Evolutionary conservation across 1,140 invertebrate genomes (phyloP), one percentile per base, ranked within the genome.

Genomic region (Zaprionus lachaisei): DNA sequence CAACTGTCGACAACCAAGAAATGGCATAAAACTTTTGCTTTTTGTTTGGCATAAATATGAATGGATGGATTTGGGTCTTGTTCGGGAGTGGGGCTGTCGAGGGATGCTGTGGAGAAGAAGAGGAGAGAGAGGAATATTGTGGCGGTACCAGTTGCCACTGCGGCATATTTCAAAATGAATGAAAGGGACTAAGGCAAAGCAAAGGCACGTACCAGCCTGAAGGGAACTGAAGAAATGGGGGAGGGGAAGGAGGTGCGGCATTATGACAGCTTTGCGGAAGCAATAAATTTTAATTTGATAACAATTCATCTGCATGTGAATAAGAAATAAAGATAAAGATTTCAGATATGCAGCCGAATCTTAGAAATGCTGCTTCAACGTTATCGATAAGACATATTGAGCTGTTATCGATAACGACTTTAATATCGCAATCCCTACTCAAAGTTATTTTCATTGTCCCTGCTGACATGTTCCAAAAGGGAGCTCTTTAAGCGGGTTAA

Each of bases 31-130:
- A 85, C 82, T 85, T 85, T 85, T 85, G 79, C 79, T 85, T 83
- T 85, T 85, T 81, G 75, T 85, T 80, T 81, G 82, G 75, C 75
- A 85, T 81, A 85, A 85, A 85, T 81, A 79, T 85, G 82, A 85
- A 85, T 85, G 79, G 75, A 85, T 85, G 79, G 64, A 85, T 84
- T 81, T 85, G 74, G 74, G 55, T 76, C 37, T 37, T 44, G 24
- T 41, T 12, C 37, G 26, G 58, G 26, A 20, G 14, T 49, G 22
- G 57, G 54, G 28, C 57, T 61, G 38, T 26, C 9, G 47, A 24
- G 47, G 22, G 20, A 20, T 1, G 15, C 22, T 15, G 22, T 2
- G 20, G 47, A 15, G 31, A 24, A 47, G 47, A 9, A n/a, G 5
- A n/a, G 4, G 14, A 17, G 24, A 22, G 28, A 22, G 17, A 6